Percentiles rank a stretch among this genome's conserved stretches.
These are phyloP conservation scores for Mesoligia furuncula DNA, from an alignment of 2,888 invertebrate genomes.

Conservation along the genomic window DNA sequence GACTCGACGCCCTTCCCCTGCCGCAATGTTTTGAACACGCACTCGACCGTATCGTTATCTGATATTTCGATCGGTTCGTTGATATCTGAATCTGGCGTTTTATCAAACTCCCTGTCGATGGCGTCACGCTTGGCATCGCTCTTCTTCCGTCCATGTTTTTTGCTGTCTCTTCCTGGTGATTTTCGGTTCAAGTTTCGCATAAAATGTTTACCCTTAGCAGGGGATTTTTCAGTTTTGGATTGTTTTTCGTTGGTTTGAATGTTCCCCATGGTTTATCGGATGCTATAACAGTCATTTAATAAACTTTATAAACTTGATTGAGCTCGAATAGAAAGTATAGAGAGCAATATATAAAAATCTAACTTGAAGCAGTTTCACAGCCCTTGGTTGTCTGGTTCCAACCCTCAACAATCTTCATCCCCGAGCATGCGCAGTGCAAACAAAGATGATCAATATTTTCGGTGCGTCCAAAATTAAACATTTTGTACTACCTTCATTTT, in stretches of 20 bases:
- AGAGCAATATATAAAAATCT: conserved; percentile 57
- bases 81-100: conserved; percentile 88
- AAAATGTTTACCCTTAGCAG: conserved; percentile 90
- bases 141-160: conserved; percentile 86
- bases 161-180: conserved; percentile 83
- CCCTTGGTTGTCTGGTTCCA: conserved; percentile 68
- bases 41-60: conserved; percentile 88
- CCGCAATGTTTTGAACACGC: conserved; percentile 82
- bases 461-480: conserved; percentile 53
- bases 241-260: conserved; percentile 89
- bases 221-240: conserved; percentile 88
- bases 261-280: conserved; percentile 86
- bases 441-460: conserved; percentile 69
- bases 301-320: conserved; percentile 44
- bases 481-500: background rate
- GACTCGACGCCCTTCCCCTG: conserved; percentile 78
- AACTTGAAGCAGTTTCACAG: conserved; percentile 75
- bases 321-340: conserved; percentile 21
- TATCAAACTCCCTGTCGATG: conserved; percentile 83
- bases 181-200: conserved; percentile 88
- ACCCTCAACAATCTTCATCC: conserved; percentile 48
- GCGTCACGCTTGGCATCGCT: conserved; percentile 81
- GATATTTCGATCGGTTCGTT: conserved; percentile 85
- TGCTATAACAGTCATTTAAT: conserved; percentile 43
- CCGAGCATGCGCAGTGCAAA: conserved; percentile 71